These are phyloP conservation scores for Tineola bisselliella DNA, from an alignment of 2,888 invertebrate species.

Conservation along the genomic window DNA sequence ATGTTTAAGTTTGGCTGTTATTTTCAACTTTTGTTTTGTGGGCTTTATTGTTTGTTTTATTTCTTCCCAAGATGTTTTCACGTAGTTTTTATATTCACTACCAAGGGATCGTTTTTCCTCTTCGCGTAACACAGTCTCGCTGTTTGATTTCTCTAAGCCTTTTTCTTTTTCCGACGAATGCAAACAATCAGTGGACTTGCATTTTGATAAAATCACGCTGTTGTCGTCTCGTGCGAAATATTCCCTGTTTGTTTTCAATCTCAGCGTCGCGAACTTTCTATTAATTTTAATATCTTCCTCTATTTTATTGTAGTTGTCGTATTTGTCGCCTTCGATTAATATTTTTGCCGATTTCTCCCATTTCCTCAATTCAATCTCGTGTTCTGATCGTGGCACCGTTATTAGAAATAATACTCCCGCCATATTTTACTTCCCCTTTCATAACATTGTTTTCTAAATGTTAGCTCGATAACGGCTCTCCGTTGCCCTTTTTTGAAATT, in stretches of 20 bases:
- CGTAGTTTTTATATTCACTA: constrained; percentile 20
- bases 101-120: constrained; percentile 16
- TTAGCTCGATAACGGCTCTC: not conserved
- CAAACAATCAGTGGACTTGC: constrained; percentile 31
- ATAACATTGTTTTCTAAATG: not conserved
- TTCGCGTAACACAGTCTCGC: constrained; percentile 27
- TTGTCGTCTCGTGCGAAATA: constrained; percentile 21
- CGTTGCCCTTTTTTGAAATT: not conserved
- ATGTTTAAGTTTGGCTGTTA: constrained; percentile 28
- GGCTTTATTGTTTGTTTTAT: constrained; percentile 33
- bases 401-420: constrained; percentile 69
- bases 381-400: constrained; percentile 61
- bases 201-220: constrained; percentile 25
- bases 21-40: constrained; percentile 34
- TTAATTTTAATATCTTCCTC: constrained; percentile 27
- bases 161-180: constrained; percentile 21
- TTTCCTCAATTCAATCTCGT: constrained; percentile 44
- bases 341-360: constrained; percentile 22
- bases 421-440: constrained; percentile 33
- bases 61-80: constrained; percentile 34
- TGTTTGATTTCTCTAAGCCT: constrained; percentile 28
- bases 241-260: constrained; percentile 19
- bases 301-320: constrained; percentile 24
- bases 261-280: constrained; percentile 22
- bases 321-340: constrained; percentile 26